A percentile compares a stretch with the other conserved stretches of the same genome.
Evolutionary conservation across 2,888 invertebrate species (phyloP).

Genomic region (Melitaea athalia): DNA sequence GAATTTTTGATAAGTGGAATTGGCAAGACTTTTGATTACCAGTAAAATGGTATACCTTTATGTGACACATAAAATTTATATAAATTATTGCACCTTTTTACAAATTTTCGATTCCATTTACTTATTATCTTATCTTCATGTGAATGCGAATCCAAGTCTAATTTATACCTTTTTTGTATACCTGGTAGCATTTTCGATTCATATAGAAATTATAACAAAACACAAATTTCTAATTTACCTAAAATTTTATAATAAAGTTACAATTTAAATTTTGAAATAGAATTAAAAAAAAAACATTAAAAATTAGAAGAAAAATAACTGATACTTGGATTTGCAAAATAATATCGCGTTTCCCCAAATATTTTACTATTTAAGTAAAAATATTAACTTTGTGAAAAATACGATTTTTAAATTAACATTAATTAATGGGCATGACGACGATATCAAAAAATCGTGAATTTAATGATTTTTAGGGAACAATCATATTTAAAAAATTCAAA

Average conservation of each 20-base stretch:
- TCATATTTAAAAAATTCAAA: no score
- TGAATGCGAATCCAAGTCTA: neutral
- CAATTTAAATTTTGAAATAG: no score
- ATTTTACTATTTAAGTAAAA: neutral
- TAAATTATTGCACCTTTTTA: conserved; percentile 16
- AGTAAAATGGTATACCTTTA: conserved; percentile 10
- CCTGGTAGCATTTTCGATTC: neutral
- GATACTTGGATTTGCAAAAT: conserved; percentile 1
- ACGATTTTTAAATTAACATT: no score
- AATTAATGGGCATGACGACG: no score
- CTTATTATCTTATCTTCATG: neutral
- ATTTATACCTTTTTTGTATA: neutral
- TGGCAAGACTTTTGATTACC: neutral
- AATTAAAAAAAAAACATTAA: neutral
- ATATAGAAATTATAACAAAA: no score
- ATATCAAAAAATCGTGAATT: no score
- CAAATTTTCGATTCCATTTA: conserved; percentile 2
- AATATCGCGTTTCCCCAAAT: neutral
- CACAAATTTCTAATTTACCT: no score
- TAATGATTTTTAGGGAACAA: no score
- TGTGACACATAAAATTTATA: conserved; percentile 20
- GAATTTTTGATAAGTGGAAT: neutral
- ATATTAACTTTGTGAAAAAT: no score
- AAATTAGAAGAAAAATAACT: neutral
- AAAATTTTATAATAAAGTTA: no score